These are phyloP conservation scores for Callorhinus ursinus DNA, from an alignment of 2,113 vertebrate genomes.

Conservation along the genomic window DNA sequence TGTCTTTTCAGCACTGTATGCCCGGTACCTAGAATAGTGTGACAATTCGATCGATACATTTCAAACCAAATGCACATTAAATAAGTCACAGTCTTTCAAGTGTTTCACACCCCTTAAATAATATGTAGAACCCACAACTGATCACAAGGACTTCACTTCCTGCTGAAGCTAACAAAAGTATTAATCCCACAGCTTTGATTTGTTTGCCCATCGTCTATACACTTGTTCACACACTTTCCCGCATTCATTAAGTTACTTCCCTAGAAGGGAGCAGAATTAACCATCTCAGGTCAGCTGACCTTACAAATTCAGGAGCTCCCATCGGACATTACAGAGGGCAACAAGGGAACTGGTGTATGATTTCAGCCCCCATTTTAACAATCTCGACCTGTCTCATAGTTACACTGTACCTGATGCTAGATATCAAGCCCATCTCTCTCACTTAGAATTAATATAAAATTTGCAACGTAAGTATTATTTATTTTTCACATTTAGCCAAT, in stretches of 20 bases:
- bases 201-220: accelerated
- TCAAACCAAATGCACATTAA: background rate
- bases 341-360: background rate
- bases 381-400: background rate
- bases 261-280: background rate
- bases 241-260: background rate
- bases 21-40: background rate
- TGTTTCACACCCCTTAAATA: background rate
- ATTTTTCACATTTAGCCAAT: background rate
- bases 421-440: background rate
- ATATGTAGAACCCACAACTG: background rate
- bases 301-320: background rate
- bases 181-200: background rate
- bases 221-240: background rate
- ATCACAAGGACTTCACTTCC: background rate
- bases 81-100: background rate
- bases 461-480: background rate
- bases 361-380: background rate
- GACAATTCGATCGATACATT: background rate
- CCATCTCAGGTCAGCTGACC: background rate
- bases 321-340: background rate
- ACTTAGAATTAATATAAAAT: background rate
- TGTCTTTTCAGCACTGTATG: background rate
- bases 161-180: background rate
- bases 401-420: background rate